Evolutionary conservation across 2,888 invertebrate genomes (phyloP).

Genomic region (Drosophila formosana): DNA sequence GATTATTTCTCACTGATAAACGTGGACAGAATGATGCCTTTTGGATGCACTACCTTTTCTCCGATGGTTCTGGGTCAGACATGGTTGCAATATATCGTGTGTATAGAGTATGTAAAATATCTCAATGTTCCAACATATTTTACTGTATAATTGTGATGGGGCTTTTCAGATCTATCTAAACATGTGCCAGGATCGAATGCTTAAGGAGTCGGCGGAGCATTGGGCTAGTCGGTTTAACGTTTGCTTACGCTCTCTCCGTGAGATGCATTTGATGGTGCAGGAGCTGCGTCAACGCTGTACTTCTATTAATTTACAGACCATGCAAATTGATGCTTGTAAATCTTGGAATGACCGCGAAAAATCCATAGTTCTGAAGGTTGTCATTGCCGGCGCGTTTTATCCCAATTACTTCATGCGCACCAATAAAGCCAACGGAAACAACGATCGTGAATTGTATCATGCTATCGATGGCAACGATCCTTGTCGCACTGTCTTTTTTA

Average conservation of each 20-base stretch:
- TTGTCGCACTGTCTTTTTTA: slow-evolving; percentile 90
- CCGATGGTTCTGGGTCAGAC: slow-evolving; percentile 93
- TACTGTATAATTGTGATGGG: not conserved
- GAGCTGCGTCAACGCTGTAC: slow-evolving; percentile 89
- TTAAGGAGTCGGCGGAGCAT: slow-evolving; percentile 86
- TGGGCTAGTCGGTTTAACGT: slow-evolving; percentile 91
- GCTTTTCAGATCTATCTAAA: slow-evolving; percentile 88
- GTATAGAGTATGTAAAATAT: slow-evolving; percentile 87
- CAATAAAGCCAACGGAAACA: slow-evolving; percentile 86
- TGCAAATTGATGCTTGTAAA: slow-evolving; percentile 43
- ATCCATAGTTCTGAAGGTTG: slow-evolving; percentile 88
- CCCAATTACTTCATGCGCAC: slow-evolving; percentile 93
- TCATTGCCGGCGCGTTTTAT: slow-evolving; percentile 90
- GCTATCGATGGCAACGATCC: slow-evolving; percentile 91
- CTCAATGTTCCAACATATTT: not conserved
- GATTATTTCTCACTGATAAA: slow-evolving; percentile 89
- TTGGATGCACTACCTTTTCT: slow-evolving; percentile 89
- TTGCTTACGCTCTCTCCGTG: slow-evolving; percentile 90
- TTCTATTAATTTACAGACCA: slow-evolving; percentile 86
- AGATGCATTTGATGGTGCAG: slow-evolving; percentile 89
- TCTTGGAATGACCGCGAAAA: slow-evolving; percentile 86
- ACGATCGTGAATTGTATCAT: slow-evolving; percentile 89
- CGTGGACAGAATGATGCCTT: slow-evolving; percentile 88
- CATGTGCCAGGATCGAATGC: slow-evolving; percentile 87
- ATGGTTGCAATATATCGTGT: slow-evolving; percentile 92